Conservation (phyloP, 2,797 vertebrate genomes). For the Bufotes viridis region DNA sequence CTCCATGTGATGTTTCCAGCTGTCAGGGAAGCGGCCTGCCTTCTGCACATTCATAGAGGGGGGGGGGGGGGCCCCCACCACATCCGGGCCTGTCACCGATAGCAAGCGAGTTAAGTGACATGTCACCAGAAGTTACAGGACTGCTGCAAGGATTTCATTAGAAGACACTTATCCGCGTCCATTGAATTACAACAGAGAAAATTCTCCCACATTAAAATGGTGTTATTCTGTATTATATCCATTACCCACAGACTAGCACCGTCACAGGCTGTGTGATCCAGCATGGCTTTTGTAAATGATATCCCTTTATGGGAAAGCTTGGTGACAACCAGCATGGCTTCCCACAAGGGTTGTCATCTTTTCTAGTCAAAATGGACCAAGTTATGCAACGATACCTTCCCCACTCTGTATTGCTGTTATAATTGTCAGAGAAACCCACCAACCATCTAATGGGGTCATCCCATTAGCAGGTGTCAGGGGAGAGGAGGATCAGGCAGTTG, state of each 20-base stretch:
- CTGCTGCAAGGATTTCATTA: neutral
- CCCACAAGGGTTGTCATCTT: neutral
- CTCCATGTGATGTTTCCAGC: conserved; percentile 82
- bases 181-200: neutral
- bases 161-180: neutral
- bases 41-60: conserved; percentile 75
- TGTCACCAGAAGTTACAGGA: neutral
- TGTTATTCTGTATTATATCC: neutral
- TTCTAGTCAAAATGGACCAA: neutral
- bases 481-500: too few species aligned
- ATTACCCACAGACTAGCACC: neutral
- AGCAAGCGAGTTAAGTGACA: conserved; percentile 1
- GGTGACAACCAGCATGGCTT: neutral
- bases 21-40: conserved; percentile 77
- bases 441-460: too few species aligned
- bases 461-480: too few species aligned
- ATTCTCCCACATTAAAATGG: neutral
- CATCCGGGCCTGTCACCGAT: conserved; percentile 52
- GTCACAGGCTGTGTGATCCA: neutral
- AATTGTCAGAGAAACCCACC: neutral
- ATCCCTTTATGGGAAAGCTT: neutral
- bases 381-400: neutral
- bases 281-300: neutral
- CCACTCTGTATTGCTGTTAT: too few species aligned
- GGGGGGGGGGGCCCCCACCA: conserved; percentile 21